phyloP scores from a whole-genome alignment of 2,888 invertebrate species.

The Rotaria socialis region DNA sequence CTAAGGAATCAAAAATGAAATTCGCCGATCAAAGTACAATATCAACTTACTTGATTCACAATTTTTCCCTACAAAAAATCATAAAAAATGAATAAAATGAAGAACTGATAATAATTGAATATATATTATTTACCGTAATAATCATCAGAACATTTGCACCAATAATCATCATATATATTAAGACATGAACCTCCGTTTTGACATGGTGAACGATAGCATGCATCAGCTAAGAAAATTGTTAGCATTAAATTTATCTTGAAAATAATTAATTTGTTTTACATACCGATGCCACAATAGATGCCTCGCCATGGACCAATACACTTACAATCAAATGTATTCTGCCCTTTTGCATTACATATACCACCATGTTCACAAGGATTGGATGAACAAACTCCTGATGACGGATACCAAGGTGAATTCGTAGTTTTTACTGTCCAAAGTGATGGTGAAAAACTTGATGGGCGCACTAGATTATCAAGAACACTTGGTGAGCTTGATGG shows the following conservation, averaged over 20 bases:
- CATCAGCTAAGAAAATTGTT: background rate
- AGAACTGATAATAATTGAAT: background rate
- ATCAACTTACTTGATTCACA: background rate
- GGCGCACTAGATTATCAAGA: too few relatives aligned
- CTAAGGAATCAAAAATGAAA: background rate
- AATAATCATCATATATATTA: background rate
- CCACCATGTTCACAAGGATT: background rate
- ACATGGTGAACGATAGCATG: background rate
- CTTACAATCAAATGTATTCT: background rate
- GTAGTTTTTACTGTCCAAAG: background rate
- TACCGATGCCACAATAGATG: background rate
- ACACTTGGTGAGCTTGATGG: too few relatives aligned
- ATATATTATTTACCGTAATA: background rate
- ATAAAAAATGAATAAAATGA: background rate
- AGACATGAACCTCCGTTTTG: background rate
- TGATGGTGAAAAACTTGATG: background rate
- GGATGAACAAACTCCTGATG: background rate
- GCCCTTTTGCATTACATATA: background rate
- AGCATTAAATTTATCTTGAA: too few relatives aligned
- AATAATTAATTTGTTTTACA: too few relatives aligned
- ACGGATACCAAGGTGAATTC: background rate
- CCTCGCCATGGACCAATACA: slow-evolving; percentile 25
- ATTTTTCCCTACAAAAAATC: background rate
- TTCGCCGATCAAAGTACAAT: background rate
- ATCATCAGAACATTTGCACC: background rate